Evolutionary conservation across 2,113 vertebrate genomes (phyloP), one percentile per base, ranked within the genome.

Genomic region (Stomatorhinus ivindoensis): DNA sequence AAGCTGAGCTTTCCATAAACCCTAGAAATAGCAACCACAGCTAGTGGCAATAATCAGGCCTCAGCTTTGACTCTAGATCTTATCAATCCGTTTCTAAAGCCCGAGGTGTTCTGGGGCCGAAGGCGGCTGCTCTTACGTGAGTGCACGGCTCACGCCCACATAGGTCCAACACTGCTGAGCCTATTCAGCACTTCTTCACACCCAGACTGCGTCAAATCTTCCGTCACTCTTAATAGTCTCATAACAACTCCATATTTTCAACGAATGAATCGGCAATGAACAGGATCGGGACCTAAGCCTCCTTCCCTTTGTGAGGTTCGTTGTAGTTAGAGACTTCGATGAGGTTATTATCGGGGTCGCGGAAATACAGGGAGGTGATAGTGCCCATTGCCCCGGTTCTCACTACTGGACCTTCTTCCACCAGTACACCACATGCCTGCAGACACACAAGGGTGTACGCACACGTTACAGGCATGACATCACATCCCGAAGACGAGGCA

Each of bases 311-410:
- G 15, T 50, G 85, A 17, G 50, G 50, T 10, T 92, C 48, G 24
- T 90, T 91, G 90, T 98, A 99, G 92, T 94, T 97, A 89, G 97
- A 98, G 44, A 98, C 96, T 90, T 99, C 97, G 0, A 97, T 96
- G 51, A 98, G 95, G 91, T 99, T 99, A 90, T 94, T 80, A 15
- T 98, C 96, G 0, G 97, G 97, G 90, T 99, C 97, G 93, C 96
- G 93, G 90, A 99, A 97, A 93, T 98, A 99, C 51, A 98, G 55
- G 0, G 97, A 99, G 35, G 92, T 95, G 90, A 98, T 97, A 3
- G 95, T 91, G 1, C 97, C 97, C 90, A 96, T 65, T 0, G 97
- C 97, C 1, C 97, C 97, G 0, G 92, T 98, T 92, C 97, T 97
- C 92, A 94, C 89, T n/a, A 98, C 95, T 0, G 97, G 98, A 3